phyloP scores from a whole-genome alignment of 53 echinoderm and acorn worm genomes.

The Patiria pectinifera region DNA sequence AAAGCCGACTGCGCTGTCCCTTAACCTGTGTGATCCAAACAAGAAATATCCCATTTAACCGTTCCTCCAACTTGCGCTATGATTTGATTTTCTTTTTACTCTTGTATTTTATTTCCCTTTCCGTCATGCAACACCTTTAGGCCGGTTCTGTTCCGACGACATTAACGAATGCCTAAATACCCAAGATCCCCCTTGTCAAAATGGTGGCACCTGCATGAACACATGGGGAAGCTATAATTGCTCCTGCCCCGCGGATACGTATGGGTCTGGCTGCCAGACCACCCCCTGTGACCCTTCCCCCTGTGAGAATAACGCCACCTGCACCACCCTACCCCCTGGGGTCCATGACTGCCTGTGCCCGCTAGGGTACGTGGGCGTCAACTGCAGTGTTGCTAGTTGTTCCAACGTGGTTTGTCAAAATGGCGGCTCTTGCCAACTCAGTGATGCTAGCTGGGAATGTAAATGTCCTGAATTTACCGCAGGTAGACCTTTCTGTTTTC shows the following conservation, averaged over 20 bases:
- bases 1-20: not conserved
- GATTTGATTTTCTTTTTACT: not conserved
- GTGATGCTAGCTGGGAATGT: slow-evolving; percentile 73
- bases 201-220: slow-evolving; percentile 76
- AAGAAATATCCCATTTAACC: not conserved
- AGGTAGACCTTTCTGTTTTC: slow-evolving; percentile 66
- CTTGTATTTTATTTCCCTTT: slow-evolving; percentile 1
- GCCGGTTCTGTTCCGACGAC: slow-evolving; percentile 71
- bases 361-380: slow-evolving; percentile 71
- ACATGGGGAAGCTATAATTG: slow-evolving; percentile 69
- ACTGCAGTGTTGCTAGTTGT: slow-evolving; percentile 74
- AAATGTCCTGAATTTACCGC: slow-evolving; percentile 69
- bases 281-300: slow-evolving; percentile 79
- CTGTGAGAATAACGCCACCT: slow-evolving; percentile 67
- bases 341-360: slow-evolving; percentile 71
- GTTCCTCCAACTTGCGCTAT: not conserved
- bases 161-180: slow-evolving; percentile 74
- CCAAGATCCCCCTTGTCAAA: slow-evolving; percentile 66
- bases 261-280: slow-evolving; percentile 69
- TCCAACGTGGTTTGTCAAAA: slow-evolving; percentile 73
- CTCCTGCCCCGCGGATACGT: slow-evolving; percentile 55
- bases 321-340: slow-evolving; percentile 57
- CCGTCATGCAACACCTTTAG: slow-evolving; percentile 66
- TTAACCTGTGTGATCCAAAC: not conserved
- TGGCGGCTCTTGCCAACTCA: slow-evolving; percentile 70